Evolutionary conservation across 1,140 invertebrate genomes (phyloP).

Genomic region (Cydia splendana): DNA sequence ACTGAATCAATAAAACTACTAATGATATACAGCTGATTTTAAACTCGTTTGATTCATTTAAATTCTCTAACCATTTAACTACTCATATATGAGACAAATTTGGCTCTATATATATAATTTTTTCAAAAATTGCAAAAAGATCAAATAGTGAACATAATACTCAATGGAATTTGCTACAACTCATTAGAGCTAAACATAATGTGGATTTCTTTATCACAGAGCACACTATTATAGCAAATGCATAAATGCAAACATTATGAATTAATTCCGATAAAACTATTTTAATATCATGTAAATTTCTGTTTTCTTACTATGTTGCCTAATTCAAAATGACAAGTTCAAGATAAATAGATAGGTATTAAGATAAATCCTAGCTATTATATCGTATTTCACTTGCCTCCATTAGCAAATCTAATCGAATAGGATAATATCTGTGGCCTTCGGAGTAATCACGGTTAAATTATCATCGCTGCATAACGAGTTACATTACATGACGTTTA

Average conservation of each 20-base stretch:
- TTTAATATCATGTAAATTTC: background rate
- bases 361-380: slow-evolving; percentile 12
- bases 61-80: background rate
- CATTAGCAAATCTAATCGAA: slow-evolving; percentile 30
- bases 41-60: background rate
- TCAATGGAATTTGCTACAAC: too few species aligned
- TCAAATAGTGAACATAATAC: too few species aligned
- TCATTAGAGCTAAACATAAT: too few species aligned
- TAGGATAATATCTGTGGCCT: slow-evolving; percentile 29
- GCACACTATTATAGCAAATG: too few species aligned
- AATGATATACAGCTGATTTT: background rate
- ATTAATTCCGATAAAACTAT: background rate
- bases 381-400: slow-evolving; percentile 4
- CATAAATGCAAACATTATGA: background rate
- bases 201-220: too few species aligned
- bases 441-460: slow-evolving; percentile 15
- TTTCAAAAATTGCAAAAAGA: too few species aligned
- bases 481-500: slow-evolving; percentile 21
- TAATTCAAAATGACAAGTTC: background rate
- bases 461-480: slow-evolving; percentile 13
- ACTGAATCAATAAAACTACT: background rate
- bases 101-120: too few species aligned
- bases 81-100: too few species aligned
- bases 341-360: slow-evolving; percentile 2
- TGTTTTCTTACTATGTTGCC: background rate